A percentile compares a stretch with the other conserved stretches of the same genome.
phyloP scores from a whole-genome alignment of 2,797 vertebrate species.

The Macroramphosus scolopax region DNA sequence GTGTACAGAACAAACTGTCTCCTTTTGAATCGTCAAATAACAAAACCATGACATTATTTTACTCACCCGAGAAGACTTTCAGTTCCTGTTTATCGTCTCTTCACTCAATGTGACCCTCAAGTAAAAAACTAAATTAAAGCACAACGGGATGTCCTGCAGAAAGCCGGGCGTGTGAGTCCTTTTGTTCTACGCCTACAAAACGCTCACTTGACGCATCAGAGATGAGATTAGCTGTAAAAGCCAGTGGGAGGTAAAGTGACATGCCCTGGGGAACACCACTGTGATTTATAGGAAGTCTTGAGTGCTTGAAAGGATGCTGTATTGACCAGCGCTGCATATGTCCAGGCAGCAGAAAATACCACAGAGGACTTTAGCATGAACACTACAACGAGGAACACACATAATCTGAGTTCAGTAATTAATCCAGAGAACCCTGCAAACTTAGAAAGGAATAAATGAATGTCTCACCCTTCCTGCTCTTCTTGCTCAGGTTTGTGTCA shows the following conservation, averaged over 20 bases:
- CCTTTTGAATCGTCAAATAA: too few relatives aligned
- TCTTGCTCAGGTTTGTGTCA: too few relatives aligned
- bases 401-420: too few relatives aligned
- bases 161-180: background rate
- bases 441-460: background rate
- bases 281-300: conserved; percentile 1
- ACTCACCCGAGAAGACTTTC: conserved; percentile 44
- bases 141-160: background rate
- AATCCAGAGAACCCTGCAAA: too few relatives aligned
- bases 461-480: conserved; percentile 11
- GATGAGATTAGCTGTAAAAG: conserved; percentile 8
- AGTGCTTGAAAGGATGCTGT: conserved; percentile 56
- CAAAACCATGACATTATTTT: background rate
- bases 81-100: conserved; percentile 8
- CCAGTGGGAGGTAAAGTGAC: conserved; percentile 19
- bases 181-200: background rate
- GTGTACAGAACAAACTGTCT: too few relatives aligned
- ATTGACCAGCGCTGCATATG: conserved; percentile 39
- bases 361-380: too few relatives aligned
- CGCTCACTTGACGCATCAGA: background rate
- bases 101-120: conserved; percentile 5
- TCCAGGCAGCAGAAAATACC: conserved; percentile 9
- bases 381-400: too few relatives aligned
- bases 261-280: conserved; percentile 57
- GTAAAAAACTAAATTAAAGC: conserved; percentile 5